Conservation (phyloP, 2,888 invertebrate species). For the Drosophila robusta region DNA sequence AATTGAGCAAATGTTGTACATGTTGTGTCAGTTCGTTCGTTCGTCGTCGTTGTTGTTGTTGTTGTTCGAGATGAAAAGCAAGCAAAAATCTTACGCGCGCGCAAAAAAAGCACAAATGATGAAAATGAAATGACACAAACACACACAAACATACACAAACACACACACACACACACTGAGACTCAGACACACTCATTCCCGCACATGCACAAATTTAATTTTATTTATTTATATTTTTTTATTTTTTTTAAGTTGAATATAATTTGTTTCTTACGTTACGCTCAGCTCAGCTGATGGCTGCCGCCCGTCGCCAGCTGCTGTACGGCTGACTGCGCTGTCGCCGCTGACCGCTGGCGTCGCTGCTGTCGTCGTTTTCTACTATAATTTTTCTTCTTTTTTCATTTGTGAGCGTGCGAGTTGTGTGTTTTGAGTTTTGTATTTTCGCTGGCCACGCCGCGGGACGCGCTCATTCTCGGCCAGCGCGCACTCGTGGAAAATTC, state of each 20-base stretch:
- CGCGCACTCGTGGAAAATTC: constrained; percentile 74
- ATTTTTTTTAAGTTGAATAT: constrained; percentile 67
- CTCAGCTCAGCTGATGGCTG: constrained; percentile 56
- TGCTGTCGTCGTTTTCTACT: constrained; percentile 29
- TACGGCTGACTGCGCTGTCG: constrained; percentile 3
- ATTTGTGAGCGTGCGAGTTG: constrained; percentile 55
- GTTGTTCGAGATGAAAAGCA: constrained; percentile 59
- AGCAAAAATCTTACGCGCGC: constrained; percentile 65
- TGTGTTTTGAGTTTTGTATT: constrained; percentile 59
- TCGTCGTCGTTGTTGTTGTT: constrained; percentile 26
- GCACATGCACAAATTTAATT: constrained; percentile 46
- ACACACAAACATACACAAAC: constrained; percentile 39
- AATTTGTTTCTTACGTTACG: constrained; percentile 76
- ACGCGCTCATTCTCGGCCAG: constrained; percentile 73
- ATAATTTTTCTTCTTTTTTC: constrained; percentile 55
- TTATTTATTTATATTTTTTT: constrained; percentile 54
- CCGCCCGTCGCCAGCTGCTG: constrained; percentile 28
- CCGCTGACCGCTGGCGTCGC: constrained; percentile 4
- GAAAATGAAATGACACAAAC: constrained; percentile 65
- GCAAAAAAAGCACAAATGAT: constrained; percentile 52
- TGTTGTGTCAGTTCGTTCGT: constrained; percentile 56
- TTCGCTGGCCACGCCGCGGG: constrained; percentile 74
- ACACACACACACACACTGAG: constrained; percentile 17
- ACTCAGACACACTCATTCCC: constrained; percentile 9
- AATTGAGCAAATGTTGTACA: constrained; percentile 68